These are phyloP conservation scores for Salminus brasiliensis DNA, from an alignment of 2,113 vertebrate genomes.

Conservation along the genomic window DNA sequence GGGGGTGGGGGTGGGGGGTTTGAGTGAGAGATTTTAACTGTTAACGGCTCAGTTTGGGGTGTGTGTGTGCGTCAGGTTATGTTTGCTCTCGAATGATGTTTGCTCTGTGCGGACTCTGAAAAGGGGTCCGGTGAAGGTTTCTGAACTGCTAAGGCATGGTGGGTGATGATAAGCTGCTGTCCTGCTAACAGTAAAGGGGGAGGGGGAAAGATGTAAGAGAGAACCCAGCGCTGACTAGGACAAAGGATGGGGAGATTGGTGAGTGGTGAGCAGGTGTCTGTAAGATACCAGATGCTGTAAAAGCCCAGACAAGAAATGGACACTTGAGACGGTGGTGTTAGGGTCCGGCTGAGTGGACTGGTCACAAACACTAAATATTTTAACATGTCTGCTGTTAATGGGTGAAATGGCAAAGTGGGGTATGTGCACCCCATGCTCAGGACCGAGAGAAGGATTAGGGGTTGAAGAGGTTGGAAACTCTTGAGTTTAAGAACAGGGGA, in stretches of 20 bases:
- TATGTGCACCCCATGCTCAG: neutral
- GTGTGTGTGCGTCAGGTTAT: neutral
- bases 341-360: conserved; percentile 21
- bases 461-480: neutral
- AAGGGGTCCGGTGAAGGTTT: conserved; percentile 42
- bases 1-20: too few species aligned
- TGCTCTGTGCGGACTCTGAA: conserved; percentile 12
- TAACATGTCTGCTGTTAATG: conserved; percentile 46
- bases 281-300: conserved; percentile 22
- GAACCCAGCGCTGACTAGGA: conserved; percentile 7
- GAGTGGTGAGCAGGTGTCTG: conserved; percentile 35
- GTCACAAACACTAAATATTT: conserved; percentile 59
- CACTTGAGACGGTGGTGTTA: neutral
- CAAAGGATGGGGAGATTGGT: neutral
- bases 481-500: neutral
- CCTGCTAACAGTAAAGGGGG: conserved; percentile 18
- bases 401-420: conserved; percentile 23
- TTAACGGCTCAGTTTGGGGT: neutral
- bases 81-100: conserved; percentile 1
- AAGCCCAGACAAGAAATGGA: conserved; percentile 2
- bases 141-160: conserved; percentile 37
- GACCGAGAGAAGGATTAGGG: conserved; percentile 44
- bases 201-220: neutral
- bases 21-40: neutral
- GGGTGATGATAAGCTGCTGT: conserved; percentile 5